Evolutionary conservation across 1,140 invertebrate genomes (phyloP), one percentile per base, ranked within the genome.

Genomic region (Ips typographus): DNA sequence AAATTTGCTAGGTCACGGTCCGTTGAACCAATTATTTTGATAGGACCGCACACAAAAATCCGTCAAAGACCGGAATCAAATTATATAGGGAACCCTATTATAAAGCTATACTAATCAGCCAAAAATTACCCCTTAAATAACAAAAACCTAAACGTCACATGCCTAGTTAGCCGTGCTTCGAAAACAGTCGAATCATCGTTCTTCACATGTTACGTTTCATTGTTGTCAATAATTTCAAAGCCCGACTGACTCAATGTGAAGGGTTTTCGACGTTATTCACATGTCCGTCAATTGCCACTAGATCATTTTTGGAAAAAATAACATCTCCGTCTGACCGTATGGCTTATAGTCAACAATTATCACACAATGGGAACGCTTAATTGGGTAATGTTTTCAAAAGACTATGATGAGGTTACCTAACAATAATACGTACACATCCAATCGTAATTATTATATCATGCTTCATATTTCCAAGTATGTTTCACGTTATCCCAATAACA

Each of bases 171-270:
- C 61, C 52, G 52, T 58, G 49, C 58, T 52, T 68, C 55, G 65
- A 70, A 70, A 64, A 70, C 68, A 64, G 68, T 59, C 61, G 61
- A 70, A 70, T 70, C 68, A 70, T 70, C 68, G 36, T 63, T 70
- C 68, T 70, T 70, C 68, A 64, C 68, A 57, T 70, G 68, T 70
- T 64, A 64, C 68, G 68, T 63, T 70, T 58, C 68, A 70, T 70
- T 70, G 68, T 64, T 70, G 68, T 70, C 68, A 64, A 70, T 70
- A 70, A 70, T 70, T 70, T 64, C 68, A 70, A 70, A 51, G 61
- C 40, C 68, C 59, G 53, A 42, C 53, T 59, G 52, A 57, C 58
- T 57, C 57, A 49, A 42, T 51, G 39, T 63, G 60, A 64, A 64
- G 60, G 53, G 55, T 49, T 64, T 42, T 38, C 40, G 40, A 7